Evolutionary conservation across 2,797 vertebrate genomes (phyloP).

Genomic region (Tiaroga cobitis): DNA sequence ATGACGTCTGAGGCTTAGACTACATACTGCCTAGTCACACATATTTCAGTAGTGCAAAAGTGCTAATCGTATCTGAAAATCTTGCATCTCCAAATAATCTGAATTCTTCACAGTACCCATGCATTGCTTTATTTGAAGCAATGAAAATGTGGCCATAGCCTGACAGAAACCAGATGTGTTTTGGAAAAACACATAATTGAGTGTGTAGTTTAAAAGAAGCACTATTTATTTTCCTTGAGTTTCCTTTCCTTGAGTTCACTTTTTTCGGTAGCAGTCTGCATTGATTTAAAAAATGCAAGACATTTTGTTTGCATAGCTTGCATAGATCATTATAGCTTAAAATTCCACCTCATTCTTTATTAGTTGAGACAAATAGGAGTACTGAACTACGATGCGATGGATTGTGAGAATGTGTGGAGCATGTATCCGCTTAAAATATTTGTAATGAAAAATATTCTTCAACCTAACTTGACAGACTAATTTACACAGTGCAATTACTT

Average conservation of each 20-base stretch:
- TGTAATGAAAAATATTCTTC: conserved; percentile 44
- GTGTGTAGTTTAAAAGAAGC: background rate
- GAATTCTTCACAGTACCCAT: background rate
- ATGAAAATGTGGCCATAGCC: background rate
- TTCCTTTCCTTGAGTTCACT: background rate
- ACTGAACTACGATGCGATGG: background rate
- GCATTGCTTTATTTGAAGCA: background rate
- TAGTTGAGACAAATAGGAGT: conserved; percentile 42
- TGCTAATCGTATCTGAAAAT: background rate
- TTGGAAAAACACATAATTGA: background rate
- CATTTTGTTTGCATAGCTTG: background rate
- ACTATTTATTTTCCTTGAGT: background rate
- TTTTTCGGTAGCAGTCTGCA: conserved; percentile 8
- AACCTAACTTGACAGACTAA: conserved; percentile 33
- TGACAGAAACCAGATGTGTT: background rate
- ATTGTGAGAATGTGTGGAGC: background rate
- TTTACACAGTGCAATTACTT: conserved; percentile 30
- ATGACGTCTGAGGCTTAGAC: background rate
- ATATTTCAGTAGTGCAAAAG: background rate
- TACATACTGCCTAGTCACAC: background rate
- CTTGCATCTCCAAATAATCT: background rate
- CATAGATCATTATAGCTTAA: background rate
- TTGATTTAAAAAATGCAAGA: background rate
- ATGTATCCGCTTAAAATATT: conserved; percentile 17
- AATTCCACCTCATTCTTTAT: conserved; percentile 11